Percentiles rank a stretch among this genome's conserved stretches.
Conservation (phyloP, 2,113 vertebrate genomes). For the Silurus meridionalis region DNA sequence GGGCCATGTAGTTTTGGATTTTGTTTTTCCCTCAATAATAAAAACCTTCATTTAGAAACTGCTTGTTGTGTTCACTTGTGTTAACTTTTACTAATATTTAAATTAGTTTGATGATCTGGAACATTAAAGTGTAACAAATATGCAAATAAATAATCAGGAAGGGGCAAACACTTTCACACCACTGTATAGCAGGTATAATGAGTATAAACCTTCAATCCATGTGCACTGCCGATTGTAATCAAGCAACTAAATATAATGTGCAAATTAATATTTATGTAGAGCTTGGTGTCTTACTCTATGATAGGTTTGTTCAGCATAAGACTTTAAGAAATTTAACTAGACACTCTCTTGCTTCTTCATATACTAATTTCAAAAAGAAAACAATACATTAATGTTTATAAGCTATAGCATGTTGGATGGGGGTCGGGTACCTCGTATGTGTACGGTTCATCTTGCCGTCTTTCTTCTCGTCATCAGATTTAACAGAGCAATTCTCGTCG, state of each 20-base stretch:
- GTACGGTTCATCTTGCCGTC: slow-evolving; percentile 78
- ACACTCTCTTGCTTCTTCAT: not conserved
- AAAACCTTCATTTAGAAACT: too few relatives aligned
- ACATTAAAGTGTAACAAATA: too few relatives aligned
- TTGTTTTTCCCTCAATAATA: too few relatives aligned
- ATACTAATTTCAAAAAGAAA: too few relatives aligned
- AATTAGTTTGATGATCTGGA: too few relatives aligned
- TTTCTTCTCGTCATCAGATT: slow-evolving; percentile 91
- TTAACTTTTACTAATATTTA: too few relatives aligned
- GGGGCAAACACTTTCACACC: too few relatives aligned
- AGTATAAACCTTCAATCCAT: not conserved
- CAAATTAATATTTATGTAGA: not conserved
- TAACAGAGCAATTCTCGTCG: slow-evolving; percentile 82
- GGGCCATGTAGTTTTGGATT: too few relatives aligned
- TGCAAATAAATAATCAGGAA: too few relatives aligned
- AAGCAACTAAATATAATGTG: not conserved
- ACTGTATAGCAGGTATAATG: not conserved
- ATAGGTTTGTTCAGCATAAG: not conserved
- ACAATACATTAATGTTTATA: not conserved
- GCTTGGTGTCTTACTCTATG: too few relatives aligned
- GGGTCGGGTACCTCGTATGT: slow-evolving; percentile 79
- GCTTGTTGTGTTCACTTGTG: too few relatives aligned
- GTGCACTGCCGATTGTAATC: not conserved
- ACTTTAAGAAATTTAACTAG: not conserved
- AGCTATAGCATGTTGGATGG: too few relatives aligned